Conservation (phyloP, 2,113 vertebrate species). For the Ophiodon elongatus region DNA sequence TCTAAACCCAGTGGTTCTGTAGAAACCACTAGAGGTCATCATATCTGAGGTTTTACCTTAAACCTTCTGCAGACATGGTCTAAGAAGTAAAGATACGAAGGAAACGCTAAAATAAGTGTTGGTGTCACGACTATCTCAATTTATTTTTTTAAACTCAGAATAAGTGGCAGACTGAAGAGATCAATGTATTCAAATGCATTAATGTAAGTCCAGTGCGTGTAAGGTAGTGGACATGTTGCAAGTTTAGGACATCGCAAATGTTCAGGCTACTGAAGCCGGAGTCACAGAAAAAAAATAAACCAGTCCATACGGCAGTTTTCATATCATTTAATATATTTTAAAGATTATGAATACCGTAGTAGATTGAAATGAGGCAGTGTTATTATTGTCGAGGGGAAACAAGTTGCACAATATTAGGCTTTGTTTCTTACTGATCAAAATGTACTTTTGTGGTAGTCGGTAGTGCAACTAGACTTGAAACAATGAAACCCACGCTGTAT, state of each 20-base stretch:
- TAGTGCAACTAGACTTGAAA: no score
- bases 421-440: background rate
- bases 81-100: background rate
- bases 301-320: background rate
- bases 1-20: background rate
- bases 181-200: background rate
- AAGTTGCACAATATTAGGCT: background rate
- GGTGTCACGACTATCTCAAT: background rate
- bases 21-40: slow-evolving; percentile 14
- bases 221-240: background rate
- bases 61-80: background rate
- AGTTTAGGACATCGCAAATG: background rate
- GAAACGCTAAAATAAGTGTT: background rate
- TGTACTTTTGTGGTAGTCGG: background rate
- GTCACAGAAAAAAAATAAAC: background rate
- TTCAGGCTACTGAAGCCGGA: background rate
- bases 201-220: background rate
- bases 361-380: background rate
- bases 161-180: background rate
- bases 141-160: background rate
- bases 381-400: background rate
- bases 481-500: background rate
- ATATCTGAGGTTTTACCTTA: background rate
- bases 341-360: background rate
- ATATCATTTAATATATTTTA: background rate